phyloP scores from a whole-genome alignment of 2,113 vertebrate genomes.

The Mus pahari region DNA sequence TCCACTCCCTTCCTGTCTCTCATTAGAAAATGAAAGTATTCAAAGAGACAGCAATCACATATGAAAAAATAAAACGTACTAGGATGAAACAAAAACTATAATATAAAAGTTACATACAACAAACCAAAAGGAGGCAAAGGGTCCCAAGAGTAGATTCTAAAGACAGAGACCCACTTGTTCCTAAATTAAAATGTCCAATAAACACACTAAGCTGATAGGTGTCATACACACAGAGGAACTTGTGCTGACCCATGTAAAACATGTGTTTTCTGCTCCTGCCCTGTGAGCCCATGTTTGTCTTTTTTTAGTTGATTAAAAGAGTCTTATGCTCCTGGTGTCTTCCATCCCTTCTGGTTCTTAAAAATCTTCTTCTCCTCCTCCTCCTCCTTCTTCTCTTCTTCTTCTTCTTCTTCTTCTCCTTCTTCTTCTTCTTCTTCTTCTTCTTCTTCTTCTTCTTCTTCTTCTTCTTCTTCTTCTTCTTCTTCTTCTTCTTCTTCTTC shows the following conservation, averaged over 20 bases:
- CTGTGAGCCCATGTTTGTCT: background rate
- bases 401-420: too few relatives aligned
- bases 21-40: background rate
- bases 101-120: background rate
- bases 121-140: background rate
- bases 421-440: background rate
- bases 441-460: too few relatives aligned
- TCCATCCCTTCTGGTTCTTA: background rate
- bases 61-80: background rate
- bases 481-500: too few relatives aligned
- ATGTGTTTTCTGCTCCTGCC: background rate
- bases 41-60: background rate
- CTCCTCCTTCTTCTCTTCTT: too few relatives aligned
- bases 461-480: too few relatives aligned
- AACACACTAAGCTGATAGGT: background rate
- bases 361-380: too few relatives aligned
- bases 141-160: background rate
- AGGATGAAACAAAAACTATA: background rate
- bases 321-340: background rate
- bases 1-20: background rate
- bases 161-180: background rate
- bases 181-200: background rate
- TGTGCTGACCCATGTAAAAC: rapidly evolving
- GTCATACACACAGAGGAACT: background rate
- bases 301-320: background rate